Conservation (phyloP, 2,797 vertebrate genomes). For the Chiroxiphia lanceolata region DNA sequence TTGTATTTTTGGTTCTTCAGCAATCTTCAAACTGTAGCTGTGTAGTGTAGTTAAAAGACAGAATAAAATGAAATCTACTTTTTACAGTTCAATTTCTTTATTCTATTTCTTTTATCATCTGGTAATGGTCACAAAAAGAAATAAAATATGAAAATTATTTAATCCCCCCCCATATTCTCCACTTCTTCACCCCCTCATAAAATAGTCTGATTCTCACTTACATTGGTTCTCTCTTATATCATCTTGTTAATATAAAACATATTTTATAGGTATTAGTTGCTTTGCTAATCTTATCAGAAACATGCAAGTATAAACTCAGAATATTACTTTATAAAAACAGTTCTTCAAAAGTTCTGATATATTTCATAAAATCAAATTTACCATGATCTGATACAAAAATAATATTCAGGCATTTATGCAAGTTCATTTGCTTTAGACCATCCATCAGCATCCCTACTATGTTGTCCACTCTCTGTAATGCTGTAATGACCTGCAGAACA, state of each 20-base stretch:
- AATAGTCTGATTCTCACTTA: not conserved
- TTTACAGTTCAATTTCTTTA: not conserved
- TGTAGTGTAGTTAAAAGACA: not conserved
- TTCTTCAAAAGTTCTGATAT: not conserved
- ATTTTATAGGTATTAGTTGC: not conserved
- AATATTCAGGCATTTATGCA: constrained; percentile 89
- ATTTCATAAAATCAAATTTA: constrained; percentile 67
- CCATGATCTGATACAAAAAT: constrained; percentile 94
- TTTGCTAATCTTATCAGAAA: not conserved
- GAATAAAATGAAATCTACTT: not conserved
- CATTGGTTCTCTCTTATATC: not conserved
- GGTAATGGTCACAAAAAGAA: not conserved
- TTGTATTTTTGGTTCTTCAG: not conserved
- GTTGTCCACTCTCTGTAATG: constrained; percentile 84
- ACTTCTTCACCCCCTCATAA: not conserved
- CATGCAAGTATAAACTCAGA: not conserved
- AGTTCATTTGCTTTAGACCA: constrained; percentile 82
- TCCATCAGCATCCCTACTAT: constrained; percentile 89
- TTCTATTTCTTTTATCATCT: not conserved
- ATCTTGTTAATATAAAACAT: not conserved
- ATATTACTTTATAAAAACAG: not conserved
- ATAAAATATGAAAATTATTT: not conserved
- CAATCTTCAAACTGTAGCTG: not conserved
- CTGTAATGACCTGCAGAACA: constrained; percentile 81
- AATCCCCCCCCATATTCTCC: not conserved